A percentile compares a stretch with the other conserved stretches of the same genome.
Conservation (phyloP, 1,140 invertebrate species). For the Mesaphorura yosii region DNA sequence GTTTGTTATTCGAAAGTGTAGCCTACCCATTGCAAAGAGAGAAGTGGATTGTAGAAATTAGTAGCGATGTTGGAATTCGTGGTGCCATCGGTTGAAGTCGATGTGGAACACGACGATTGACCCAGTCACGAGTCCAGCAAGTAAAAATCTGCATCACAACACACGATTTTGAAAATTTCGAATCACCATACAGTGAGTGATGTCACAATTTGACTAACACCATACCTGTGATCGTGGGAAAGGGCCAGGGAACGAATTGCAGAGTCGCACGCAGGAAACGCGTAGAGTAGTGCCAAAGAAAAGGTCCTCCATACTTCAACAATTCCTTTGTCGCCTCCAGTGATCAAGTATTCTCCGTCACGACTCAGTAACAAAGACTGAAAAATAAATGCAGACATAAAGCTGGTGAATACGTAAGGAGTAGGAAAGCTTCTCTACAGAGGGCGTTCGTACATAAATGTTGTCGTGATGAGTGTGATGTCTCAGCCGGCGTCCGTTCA, state of each 20-base stretch:
- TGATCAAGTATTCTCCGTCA: slow-evolving; percentile 96
- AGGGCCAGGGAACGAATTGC: slow-evolving; percentile 82
- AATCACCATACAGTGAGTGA: slow-evolving; percentile 8
- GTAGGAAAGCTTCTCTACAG: background rate
- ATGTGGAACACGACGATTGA: slow-evolving; percentile 98
- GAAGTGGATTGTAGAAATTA: no score
- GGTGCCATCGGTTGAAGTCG: slow-evolving; percentile 99
- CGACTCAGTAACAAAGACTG: slow-evolving; percentile 87
- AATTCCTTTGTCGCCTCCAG: slow-evolving; percentile 88
- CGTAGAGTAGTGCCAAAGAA: slow-evolving; percentile 89
- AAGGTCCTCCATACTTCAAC: slow-evolving; percentile 97
- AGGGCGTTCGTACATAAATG: slow-evolving; percentile 54
- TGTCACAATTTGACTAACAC: background rate
- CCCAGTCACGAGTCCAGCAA: slow-evolving; percentile 91
- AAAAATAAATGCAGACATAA: slow-evolving; percentile 32
- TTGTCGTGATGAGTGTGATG: slow-evolving; percentile 87
- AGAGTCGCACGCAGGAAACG: slow-evolving; percentile 91
- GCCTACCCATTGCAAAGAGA: no score
- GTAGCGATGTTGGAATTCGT: slow-evolving; percentile 82
- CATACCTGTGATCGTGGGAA: slow-evolving; percentile 93
- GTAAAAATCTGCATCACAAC: slow-evolving; percentile 62
- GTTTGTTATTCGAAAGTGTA: no score
- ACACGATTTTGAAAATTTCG: background rate
- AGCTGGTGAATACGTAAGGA: background rate
- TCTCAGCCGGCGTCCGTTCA: slow-evolving; percentile 75